Percentiles rank a stretch among this genome's conserved stretches.
Evolutionary conservation across 2,797 vertebrate species (phyloP).

Genomic region (Leuciscus waleckii): DNA sequence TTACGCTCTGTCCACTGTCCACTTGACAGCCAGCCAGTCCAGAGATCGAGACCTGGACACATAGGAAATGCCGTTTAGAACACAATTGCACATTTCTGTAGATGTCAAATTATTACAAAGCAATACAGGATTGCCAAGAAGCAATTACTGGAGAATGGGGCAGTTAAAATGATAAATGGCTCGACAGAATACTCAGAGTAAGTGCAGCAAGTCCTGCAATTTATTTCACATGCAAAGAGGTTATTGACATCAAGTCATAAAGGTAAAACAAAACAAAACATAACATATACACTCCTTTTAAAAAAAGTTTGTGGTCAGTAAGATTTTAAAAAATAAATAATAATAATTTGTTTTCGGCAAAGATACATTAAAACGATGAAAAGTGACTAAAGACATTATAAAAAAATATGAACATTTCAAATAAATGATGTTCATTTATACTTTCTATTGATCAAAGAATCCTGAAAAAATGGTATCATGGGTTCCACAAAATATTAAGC

Average conservation of each 20-base stretch:
- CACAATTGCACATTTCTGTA: background rate
- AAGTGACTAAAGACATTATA: no score
- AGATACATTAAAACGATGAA: no score
- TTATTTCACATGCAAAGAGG: no score
- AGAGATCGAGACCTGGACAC: conserved; percentile 83
- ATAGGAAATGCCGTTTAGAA: conserved; percentile 6
- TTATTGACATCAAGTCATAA: background rate
- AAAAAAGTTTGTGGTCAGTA: no score
- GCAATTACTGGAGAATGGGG: background rate
- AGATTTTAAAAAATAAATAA: no score
- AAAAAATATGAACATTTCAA: no score
- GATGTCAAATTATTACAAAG: background rate
- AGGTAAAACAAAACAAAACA: background rate
- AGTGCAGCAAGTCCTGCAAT: background rate
- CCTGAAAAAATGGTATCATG: no score
- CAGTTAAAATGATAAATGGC: background rate
- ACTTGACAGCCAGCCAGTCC: conserved; percentile 81
- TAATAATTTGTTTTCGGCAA: no score
- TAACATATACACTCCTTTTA: no score
- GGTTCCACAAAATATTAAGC: no score
- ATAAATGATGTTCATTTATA: no score
- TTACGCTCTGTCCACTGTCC: conserved; percentile 87
- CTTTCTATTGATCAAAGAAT: no score
- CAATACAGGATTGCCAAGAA: background rate
- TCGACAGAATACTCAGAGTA: background rate